Evolutionary conservation across 1,140 invertebrate genomes (phyloP).

Genomic region (Thaumetopoea pityocampa): DNA sequence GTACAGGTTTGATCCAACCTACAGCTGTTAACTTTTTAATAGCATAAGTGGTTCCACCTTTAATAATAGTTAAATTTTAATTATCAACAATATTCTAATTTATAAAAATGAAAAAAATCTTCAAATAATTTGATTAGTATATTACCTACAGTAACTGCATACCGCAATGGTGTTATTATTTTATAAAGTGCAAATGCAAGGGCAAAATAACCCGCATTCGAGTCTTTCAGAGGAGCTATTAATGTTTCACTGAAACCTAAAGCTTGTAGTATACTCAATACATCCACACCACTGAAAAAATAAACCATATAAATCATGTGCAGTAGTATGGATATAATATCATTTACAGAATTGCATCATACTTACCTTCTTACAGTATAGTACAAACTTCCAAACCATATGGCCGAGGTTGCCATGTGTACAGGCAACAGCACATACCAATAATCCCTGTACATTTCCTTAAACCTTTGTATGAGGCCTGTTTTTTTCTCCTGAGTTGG

Average conservation of each 20-base stretch:
- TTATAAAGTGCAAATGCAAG: slow-evolving; percentile 94
- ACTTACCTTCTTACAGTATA: slow-evolving; percentile 89
- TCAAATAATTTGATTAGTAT: no score
- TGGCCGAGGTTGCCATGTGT: slow-evolving; percentile 88
- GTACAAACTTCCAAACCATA: slow-evolving; percentile 93
- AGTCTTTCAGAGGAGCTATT: slow-evolving; percentile 83
- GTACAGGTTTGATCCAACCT: slow-evolving; percentile 83
- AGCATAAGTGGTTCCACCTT: slow-evolving; percentile 82
- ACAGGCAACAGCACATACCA: slow-evolving; percentile 96
- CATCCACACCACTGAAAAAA: slow-evolving; percentile 88
- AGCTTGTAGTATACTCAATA: slow-evolving; percentile 85
- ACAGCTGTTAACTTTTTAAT: slow-evolving; percentile 81
- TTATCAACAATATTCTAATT: neutral
- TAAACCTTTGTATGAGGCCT: slow-evolving; percentile 89
- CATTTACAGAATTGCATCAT: no score
- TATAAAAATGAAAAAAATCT: no score
- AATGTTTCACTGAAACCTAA: slow-evolving; percentile 86
- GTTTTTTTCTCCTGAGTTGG: slow-evolving; percentile 68
- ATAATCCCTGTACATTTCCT: slow-evolving; percentile 94
- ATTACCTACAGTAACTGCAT: slow-evolving; percentile 91
- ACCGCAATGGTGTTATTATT: slow-evolving; percentile 91
- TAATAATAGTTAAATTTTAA: slow-evolving; percentile 18
- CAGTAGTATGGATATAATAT: no score
- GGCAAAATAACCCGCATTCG: slow-evolving; percentile 90
- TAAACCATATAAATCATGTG: no score